Evolutionary conservation across 35 echinoderm and acorn worm species (phyloP).

Genomic region (Ptychodera flava): DNA sequence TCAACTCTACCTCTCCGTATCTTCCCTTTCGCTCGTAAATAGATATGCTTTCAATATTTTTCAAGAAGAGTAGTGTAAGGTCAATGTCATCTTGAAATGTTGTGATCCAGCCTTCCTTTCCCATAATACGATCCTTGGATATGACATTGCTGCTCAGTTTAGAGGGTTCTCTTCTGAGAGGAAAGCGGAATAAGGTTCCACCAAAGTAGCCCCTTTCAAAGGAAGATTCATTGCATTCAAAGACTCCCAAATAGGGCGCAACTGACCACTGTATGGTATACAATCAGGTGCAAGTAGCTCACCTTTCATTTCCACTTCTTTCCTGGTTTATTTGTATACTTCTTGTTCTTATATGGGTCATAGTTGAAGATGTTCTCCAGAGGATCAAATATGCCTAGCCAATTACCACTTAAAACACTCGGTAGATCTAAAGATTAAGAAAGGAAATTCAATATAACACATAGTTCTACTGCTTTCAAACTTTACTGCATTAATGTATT

Average conservation of each 20-base stretch:
- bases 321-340: background rate
- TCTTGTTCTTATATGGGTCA: background rate
- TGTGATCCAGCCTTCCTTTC: background rate
- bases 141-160: conserved; percentile 6
- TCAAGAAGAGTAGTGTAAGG: conserved; percentile 38
- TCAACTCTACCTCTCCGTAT: background rate
- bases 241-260: conserved; percentile 27
- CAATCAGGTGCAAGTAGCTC: background rate
- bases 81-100: conserved; percentile 34
- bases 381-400: conserved; percentile 44
- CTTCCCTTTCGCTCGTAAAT: background rate
- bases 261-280: conserved; percentile 10
- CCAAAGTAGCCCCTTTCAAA: conserved; percentile 15
- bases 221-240: background rate
- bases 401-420: conserved; percentile 36
- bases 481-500: background rate
- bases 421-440: conserved; percentile 41
- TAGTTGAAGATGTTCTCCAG: conserved; percentile 32
- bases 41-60: conserved; percentile 26
- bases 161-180: conserved; percentile 21
- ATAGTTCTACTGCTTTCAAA: background rate
- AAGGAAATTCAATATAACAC: background rate
- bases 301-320: background rate
- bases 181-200: conserved; percentile 60
- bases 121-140: background rate